These are phyloP conservation scores for Malurus cyaneus DNA, from an alignment of 2,113 vertebrate species.

Conservation along the genomic window DNA sequence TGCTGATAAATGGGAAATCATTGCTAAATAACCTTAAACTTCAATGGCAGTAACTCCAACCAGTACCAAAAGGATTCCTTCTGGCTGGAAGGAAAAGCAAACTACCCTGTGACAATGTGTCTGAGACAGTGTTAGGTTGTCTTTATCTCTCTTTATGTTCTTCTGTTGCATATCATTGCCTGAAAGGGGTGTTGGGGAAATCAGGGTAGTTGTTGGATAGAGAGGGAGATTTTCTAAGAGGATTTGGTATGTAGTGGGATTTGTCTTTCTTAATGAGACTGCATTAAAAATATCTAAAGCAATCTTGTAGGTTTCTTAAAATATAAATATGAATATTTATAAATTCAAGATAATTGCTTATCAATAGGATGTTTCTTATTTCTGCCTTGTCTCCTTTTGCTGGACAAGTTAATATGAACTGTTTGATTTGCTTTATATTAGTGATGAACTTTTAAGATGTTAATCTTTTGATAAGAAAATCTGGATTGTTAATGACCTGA, in stretches of 20 bases:
- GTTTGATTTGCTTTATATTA: neutral
- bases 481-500: conserved; percentile 18
- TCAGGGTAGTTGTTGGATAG: neutral
- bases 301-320: conserved; percentile 34
- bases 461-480: conserved; percentile 48
- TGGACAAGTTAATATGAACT: neutral
- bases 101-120: neutral
- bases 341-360: neutral
- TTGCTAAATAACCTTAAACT: neutral
- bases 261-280: neutral
- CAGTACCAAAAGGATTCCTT: neutral
- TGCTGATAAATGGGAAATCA: neutral
- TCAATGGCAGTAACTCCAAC: neutral
- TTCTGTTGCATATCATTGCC: neutral
- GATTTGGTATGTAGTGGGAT: neutral
- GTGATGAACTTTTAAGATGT: conserved; percentile 14
- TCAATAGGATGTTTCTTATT: neutral
- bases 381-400: neutral
- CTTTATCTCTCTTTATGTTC: neutral
- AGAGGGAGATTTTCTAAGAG: neutral
- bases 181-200: neutral
- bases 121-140: neutral
- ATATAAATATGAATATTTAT: neutral
- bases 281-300: neutral
- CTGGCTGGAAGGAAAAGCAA: neutral